Evolutionary conservation across 2,113 vertebrate species (phyloP), one percentile per base, ranked within the genome.

Genomic region (Hydropotes inermis): DNA sequence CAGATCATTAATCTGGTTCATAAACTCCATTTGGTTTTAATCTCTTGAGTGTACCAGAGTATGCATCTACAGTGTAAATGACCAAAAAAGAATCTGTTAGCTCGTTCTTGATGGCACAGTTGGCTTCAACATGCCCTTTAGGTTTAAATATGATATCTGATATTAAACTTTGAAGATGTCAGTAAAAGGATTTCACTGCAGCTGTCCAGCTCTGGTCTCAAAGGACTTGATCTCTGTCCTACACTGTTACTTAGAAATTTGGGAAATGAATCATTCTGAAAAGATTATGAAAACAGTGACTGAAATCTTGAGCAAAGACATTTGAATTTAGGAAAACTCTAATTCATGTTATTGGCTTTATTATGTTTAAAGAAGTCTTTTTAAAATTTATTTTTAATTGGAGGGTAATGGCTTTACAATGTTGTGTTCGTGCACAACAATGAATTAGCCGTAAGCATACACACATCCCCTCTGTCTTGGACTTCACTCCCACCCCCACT

Each of bases 101-200:
- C 23, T 52, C 28, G 3, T 89, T 95, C 91, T 96, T 79, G n/a
- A 86, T 74, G 91, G 86, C 70, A 60, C 27, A 30, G 17, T 54
- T 10, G 33, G 25, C 57, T 92, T 96, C 3, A 2, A 45, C 45
- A 67, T 96, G 78, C 87, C 60, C 83, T 97, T 96, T 96, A 81
- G 50, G 86, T 83, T 95, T 97, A 95, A 88, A 88, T 93, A 83
- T 96, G 96, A 97, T 84, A 50, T 91, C 88, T 90, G 67, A 81
- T 94, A 81, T 64, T 96, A 95, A 95, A 96, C 78, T 97, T 97
- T n/a, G 84, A 97, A 97, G 97, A 97, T 94, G 84, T 97, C 86
- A 94, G 70, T 70, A 64, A 89, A 91, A 92, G 90, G 97, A 87
- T 95, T 97, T 98, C 36, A 78, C 39, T 81, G 89, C 36, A 67